Conservation (phyloP, 2,113 vertebrate species). For the Euleptes europaea region DNA sequence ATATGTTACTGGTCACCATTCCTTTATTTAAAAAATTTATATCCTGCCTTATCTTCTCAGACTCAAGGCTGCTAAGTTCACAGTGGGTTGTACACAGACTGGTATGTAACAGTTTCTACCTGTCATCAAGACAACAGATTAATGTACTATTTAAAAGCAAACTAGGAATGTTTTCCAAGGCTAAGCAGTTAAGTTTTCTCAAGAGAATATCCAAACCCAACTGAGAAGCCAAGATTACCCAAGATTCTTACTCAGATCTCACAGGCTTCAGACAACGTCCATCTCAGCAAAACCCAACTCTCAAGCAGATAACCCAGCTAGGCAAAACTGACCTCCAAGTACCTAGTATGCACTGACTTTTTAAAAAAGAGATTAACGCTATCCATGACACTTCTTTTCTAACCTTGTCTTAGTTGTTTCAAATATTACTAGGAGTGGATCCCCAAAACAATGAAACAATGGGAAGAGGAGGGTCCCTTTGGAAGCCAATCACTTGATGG, state of each 20-base stretch:
- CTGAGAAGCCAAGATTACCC: background rate
- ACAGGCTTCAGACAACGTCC: background rate
- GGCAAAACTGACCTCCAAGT: background rate
- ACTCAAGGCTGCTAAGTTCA: background rate
- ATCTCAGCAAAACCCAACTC: background rate
- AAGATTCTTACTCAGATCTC: background rate
- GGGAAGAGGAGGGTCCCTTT: background rate
- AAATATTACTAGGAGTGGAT: too few species aligned
- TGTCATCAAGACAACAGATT: background rate
- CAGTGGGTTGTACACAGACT: background rate
- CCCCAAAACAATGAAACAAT: background rate
- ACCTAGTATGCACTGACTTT: background rate
- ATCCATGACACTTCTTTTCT: background rate
- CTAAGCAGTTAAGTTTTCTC: background rate
- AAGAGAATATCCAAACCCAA: background rate
- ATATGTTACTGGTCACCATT: too few species aligned
- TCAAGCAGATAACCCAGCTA: background rate
- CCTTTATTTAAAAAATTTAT: too few species aligned
- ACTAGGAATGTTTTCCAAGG: background rate
- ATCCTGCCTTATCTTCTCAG: too few species aligned
- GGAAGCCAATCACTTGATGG: background rate
- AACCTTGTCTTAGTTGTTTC: background rate
- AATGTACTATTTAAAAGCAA: background rate
- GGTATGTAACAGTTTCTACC: background rate
- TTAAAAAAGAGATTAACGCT: too few species aligned